Base-by-base conservation (phyloP, 2,113 vertebrate species). In the Cryptomyrus ogoouensis region DNA sequence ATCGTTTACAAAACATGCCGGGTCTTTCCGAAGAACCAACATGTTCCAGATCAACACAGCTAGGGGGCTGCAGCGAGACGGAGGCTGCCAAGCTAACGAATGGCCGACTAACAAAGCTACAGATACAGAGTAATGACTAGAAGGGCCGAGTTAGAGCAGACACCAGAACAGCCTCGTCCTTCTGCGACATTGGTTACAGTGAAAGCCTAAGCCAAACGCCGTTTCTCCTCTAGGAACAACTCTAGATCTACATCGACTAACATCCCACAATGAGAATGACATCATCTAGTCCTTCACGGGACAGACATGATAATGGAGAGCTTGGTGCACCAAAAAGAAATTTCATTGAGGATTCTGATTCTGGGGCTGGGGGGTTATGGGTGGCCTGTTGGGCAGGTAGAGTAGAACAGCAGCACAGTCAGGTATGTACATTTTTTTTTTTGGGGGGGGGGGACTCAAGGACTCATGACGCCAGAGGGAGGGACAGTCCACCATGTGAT, bases 21-120 rank as follows among this genome's bases (percentile, higher is more conserved):
- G 93, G 94, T 93, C 95, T 80, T 94, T 95, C 93, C 91, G 93
- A 93, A 93, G 92, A 91, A 93, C 93, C 91, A 93, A 88, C 93
- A 93, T 92, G 35, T 92, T 92, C 94, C 83, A 94, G 89, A 93
- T 92, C 90, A 93, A 94, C 13, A 93, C 91, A 93, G 74, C 89
- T 89, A 50, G 62, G 92, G 91, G 92, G 93, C 92, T 92, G 93
- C 92, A 94, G 91, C 91, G 92, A 94, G 91, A 17, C 3, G 15
- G 31, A 21, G 85, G 49, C 46, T 52, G 94, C 93, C 91, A 94
- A 88, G 94, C 90, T 91, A 88, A 94, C 91, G 90, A 93, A 50
- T 91, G 53, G 93, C 91, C 91, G 93, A 91, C 90, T 92, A 94
- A 47, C 77, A 47, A 90, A 49, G 44, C 88, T 88, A 93, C 77